Evolutionary conservation across 2,888 invertebrate genomes (phyloP).

Genomic region (Ochlodes sylvanus): DNA sequence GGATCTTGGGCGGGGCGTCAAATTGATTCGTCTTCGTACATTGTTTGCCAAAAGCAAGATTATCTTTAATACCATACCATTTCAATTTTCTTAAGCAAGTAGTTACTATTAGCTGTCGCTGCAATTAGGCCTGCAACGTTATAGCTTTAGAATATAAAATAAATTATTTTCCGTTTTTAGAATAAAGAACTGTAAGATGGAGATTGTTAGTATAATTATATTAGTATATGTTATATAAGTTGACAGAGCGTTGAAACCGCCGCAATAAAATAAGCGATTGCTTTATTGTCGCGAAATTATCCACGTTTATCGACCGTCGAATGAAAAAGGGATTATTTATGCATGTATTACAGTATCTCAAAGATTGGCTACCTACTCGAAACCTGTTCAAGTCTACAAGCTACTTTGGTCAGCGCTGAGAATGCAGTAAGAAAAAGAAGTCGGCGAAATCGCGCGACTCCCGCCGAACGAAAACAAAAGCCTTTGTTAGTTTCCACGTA

Average conservation of each 20-base stretch:
- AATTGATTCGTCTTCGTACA: no score
- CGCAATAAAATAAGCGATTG: slow-evolving; percentile 5
- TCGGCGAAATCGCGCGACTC: slow-evolving; percentile 65
- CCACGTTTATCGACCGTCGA: slow-evolving; percentile 20
- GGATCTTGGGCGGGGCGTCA: no score
- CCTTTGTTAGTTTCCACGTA: slow-evolving; percentile 82
- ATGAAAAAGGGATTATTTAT: slow-evolving; percentile 36
- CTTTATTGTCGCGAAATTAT: slow-evolving; percentile 24
- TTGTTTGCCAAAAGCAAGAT: no score
- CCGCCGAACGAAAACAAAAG: slow-evolving; percentile 73
- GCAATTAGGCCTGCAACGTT: no score
- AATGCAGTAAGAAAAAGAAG: slow-evolving; percentile 76
- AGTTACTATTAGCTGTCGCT: no score
- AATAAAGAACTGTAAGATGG: no score
- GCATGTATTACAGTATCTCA: slow-evolving; percentile 49
- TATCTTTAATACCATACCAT: no score
- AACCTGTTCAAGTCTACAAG: slow-evolving; percentile 72
- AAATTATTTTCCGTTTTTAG: no score
- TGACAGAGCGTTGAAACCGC: slow-evolving; percentile 8
- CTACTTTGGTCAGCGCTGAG: slow-evolving; percentile 73
- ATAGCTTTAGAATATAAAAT: no score
- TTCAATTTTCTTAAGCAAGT: no score
- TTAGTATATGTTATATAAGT: no score
- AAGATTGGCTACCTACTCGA: slow-evolving; percentile 42
- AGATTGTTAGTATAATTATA: no score